Evolutionary conservation across 2,113 vertebrate species (phyloP), one percentile per base, ranked within the genome.

Genomic region (Petaurus breviceps): DNA sequence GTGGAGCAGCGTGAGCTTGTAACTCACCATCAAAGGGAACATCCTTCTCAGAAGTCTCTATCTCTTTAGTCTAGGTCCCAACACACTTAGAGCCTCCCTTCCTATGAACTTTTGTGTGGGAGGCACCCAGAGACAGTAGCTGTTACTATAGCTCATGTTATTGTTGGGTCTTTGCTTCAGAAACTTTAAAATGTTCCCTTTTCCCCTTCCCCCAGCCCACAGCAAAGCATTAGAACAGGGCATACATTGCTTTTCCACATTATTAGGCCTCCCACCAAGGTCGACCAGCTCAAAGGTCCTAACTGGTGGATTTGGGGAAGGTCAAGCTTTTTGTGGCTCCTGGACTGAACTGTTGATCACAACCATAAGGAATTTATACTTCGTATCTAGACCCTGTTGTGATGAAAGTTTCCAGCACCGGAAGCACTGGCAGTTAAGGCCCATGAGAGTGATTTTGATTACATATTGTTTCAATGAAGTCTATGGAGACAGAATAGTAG

Each of bases 351-450:
- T 9, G 24, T 31, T 50, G 47, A 90, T 90, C 19, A 46, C 47
- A 90, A 25, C 19, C 89, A 25, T 49, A 90, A 90, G 28, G 57
- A 68, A 31, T 68, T 37, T 68, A 31, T 68, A 14, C 57, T 68
- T 68, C 28, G 3, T 37, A 61, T 68, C 10, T 11, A 68, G 31
- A 43, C 2, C 47, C 92, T 91, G 91, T 95, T 77, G 90, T 93
- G 93, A 95, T 92, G 77, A 28, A 91, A 94, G 54, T 55, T 92
- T 4, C n/a, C 28, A 16, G 28, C n/a, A 46, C 54, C 84, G 93
- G 92, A 50, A 92, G 22, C n/a, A 89, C 54, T 49, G 90, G 49
- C 94, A 49, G 89, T 90, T 91, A 46, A 95, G 89, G 11, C 52
- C 52, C 43, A 89, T 28, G 31, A 10, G 23, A 24, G 11, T 94